A percentile compares a stretch with the other conserved stretches of the same genome.
Conservation (phyloP, 2,113 vertebrate genomes). For the Micronisus gabar region DNA sequence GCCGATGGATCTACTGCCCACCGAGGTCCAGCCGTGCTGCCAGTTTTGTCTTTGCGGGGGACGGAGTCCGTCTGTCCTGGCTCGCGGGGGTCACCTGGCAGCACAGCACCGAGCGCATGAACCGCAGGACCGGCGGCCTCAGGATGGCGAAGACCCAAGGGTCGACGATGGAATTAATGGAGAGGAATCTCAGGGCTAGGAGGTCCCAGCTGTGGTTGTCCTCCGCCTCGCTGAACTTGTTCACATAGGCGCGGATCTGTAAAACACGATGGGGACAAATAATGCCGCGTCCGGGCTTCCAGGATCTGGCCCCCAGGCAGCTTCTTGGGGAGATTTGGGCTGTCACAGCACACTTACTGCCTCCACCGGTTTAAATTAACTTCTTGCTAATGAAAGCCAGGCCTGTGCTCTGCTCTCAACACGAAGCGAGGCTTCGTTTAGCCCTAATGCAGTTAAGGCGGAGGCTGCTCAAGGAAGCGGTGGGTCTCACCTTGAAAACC, state of each 20-base stretch:
- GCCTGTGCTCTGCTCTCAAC: not conserved
- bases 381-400: not conserved
- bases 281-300: not conserved
- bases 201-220: conserved; percentile 71
- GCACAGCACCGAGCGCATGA: conserved; percentile 76
- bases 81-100: conserved; percentile 13
- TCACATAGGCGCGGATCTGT: conserved; percentile 87
- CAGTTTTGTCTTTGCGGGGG: not conserved
- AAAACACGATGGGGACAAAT: not conserved
- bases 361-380: not conserved
- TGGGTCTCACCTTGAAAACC: not conserved
- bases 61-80: not conserved
- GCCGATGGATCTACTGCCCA: not conserved
- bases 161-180: conserved; percentile 88
- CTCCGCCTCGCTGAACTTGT: not conserved
- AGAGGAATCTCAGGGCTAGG: conserved; percentile 84
- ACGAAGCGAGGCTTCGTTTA: fast-evolving
- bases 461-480: fast-evolving
- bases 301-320: fast-evolving
- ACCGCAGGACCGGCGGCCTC: conserved; percentile 81
- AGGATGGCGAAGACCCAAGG: conserved; percentile 93
- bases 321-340: not conserved
- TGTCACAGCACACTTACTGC: not conserved
- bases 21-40: not conserved
- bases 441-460: fast-evolving